Conservation (phyloP, 1,140 invertebrate genomes). For the Aphidius ervi region DNA sequence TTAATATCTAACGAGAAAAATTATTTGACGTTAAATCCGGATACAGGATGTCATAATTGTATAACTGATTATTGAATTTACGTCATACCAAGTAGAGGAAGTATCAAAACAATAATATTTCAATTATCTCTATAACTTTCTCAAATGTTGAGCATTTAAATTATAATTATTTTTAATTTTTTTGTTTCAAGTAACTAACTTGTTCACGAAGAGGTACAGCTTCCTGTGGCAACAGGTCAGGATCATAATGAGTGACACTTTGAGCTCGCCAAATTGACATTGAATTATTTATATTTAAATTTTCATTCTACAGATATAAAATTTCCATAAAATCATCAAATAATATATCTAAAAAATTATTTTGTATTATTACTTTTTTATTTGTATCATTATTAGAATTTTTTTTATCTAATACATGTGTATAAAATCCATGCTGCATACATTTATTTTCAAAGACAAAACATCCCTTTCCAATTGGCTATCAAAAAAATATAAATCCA, state of each 20-base stretch:
- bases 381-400: too few relatives aligned
- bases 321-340: too few relatives aligned
- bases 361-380: too few relatives aligned
- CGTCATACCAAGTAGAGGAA: neutral
- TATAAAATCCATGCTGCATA: conserved; percentile 65
- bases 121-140: too few relatives aligned
- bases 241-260: conserved; percentile 61
- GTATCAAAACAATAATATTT: too few relatives aligned
- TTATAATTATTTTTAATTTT: too few relatives aligned
- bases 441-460: conserved; percentile 63
- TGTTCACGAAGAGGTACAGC: conserved; percentile 55
- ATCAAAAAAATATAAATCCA: neutral
- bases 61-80: conserved; percentile 19
- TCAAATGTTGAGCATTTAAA: too few relatives aligned
- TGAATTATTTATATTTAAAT: too few relatives aligned
- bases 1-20: neutral
- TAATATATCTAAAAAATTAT: too few relatives aligned
- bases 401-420: conserved; percentile 34
- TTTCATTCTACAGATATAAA: too few relatives aligned
- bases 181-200: conserved; percentile 24
- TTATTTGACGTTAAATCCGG: neutral
- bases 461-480: conserved; percentile 61
- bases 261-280: conserved; percentile 61
- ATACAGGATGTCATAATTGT: conserved; percentile 30
- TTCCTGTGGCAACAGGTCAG: conserved; percentile 63